A percentile compares a stretch with the other conserved stretches of the same genome.
Evolutionary conservation across 2,797 vertebrate genomes (phyloP).

Genomic region (Sebastes minor): DNA sequence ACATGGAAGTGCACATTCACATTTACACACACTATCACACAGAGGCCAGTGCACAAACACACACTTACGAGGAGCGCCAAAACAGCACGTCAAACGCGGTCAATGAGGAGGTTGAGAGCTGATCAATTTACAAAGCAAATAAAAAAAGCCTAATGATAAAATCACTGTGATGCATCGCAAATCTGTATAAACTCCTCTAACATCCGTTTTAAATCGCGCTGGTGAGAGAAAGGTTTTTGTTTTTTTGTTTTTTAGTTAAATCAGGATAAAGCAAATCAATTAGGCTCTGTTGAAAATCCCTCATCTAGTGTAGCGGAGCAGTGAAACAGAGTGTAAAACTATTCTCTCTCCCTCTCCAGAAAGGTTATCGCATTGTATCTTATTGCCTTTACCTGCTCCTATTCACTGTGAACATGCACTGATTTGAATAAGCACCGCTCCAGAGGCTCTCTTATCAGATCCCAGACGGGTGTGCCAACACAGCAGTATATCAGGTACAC

Average conservation of each 20-base stretch:
- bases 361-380: conserved; percentile 81
- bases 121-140: conserved; percentile 55
- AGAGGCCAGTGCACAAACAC: conserved; percentile 8
- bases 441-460: conserved; percentile 82
- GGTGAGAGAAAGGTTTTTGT: conserved; percentile 38
- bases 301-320: conserved; percentile 58
- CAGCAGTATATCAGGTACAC: conserved; percentile 79
- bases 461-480: conserved; percentile 76
- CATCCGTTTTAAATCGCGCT: neutral
- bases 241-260: conserved; percentile 27
- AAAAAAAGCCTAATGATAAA: conserved; percentile 29
- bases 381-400: conserved; percentile 80
- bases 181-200: conserved; percentile 16
- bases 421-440: conserved; percentile 83
- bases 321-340: conserved; percentile 71
- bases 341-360: conserved; percentile 68
- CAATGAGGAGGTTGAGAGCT: conserved; percentile 32
- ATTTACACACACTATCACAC: neutral
- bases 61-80: conserved; percentile 5
- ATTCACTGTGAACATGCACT: conserved; percentile 80
- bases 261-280: conserved; percentile 66
- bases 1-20: conserved; percentile 1
- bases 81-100: conserved; percentile 19
- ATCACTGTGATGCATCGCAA: conserved; percentile 13
- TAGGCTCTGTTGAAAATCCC: conserved; percentile 55